These are phyloP conservation scores for Okamejei kenojei DNA, from an alignment of 2,797 vertebrate genomes.

Conservation along the genomic window DNA sequence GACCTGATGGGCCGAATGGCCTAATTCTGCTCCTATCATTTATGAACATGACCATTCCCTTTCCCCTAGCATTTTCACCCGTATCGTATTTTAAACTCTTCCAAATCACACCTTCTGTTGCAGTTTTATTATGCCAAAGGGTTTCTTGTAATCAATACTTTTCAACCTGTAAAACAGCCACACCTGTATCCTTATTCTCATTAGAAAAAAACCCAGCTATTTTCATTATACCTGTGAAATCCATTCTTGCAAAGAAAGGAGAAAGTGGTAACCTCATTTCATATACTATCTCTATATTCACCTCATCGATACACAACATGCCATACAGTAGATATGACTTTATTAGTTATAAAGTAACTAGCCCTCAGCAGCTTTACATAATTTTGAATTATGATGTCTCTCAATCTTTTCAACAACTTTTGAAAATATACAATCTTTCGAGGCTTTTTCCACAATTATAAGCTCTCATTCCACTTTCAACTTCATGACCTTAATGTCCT, in stretches of 20 bases:
- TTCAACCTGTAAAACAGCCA: neutral
- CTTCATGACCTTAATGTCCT: neutral
- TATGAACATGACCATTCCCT: neutral
- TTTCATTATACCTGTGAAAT: neutral
- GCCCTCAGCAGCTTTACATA: neutral
- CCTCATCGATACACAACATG: neutral
- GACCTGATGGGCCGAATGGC: too few species aligned
- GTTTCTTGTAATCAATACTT: slow-evolving; percentile 1
- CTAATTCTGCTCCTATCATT: too few species aligned
- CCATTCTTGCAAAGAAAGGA: neutral
- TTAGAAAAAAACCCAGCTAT: neutral
- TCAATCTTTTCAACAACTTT: too few species aligned
- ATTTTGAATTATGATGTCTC: neutral
- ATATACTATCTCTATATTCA: neutral
- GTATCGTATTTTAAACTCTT: neutral
- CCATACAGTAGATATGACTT: neutral
- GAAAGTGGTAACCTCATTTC: neutral
- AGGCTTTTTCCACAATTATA: neutral
- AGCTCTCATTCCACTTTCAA: neutral
- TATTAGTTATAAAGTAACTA: too few species aligned
- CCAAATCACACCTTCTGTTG: neutral
- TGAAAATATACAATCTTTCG: neutral
- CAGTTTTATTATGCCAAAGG: slow-evolving; percentile 6
- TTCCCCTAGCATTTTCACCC: neutral
- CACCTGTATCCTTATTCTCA: neutral